These are phyloP conservation scores for Chionis minor DNA, from an alignment of 2,113 vertebrate species.

Conservation along the genomic window DNA sequence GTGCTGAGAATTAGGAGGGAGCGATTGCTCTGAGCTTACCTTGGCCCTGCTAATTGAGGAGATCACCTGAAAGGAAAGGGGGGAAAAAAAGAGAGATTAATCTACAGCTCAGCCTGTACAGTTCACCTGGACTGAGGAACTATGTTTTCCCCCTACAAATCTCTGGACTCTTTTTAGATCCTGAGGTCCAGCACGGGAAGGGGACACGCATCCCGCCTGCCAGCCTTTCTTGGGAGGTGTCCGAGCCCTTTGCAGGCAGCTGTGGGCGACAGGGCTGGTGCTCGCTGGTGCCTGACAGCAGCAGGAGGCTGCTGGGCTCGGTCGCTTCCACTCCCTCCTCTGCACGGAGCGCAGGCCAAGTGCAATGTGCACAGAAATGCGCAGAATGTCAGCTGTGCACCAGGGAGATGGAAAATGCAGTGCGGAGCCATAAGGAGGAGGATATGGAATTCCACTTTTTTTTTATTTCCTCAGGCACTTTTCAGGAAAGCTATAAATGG, in stretches of 20 bases:
- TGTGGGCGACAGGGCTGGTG: not conserved
- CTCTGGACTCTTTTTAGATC: not conserved
- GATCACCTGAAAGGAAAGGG: not conserved
- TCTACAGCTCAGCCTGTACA: not conserved
- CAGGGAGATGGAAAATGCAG: conserved; percentile 12
- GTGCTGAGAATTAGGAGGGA: not conserved
- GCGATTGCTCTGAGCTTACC: not conserved
- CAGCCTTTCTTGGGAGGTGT: not conserved
- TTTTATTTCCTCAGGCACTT: not conserved
- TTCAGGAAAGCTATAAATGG: not conserved
- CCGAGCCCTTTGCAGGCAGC: not conserved
- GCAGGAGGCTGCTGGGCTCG: not conserved
- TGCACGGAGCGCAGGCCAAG: not conserved
- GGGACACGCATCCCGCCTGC: accelerated
- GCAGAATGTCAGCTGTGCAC: conserved; percentile 39
- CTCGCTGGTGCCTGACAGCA: not conserved
- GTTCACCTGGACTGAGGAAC: not conserved
- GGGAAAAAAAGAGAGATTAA: not conserved
- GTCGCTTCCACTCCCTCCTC: not conserved
- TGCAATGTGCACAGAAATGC: not conserved
- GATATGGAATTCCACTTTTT: not conserved
- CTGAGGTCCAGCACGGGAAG: not conserved
- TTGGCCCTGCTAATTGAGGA: not conserved
- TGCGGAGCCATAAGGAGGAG: not conserved
- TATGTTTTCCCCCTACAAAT: not conserved